phyloP scores from a whole-genome alignment of 2,113 vertebrate species.

The Pituophis catenifer region DNA sequence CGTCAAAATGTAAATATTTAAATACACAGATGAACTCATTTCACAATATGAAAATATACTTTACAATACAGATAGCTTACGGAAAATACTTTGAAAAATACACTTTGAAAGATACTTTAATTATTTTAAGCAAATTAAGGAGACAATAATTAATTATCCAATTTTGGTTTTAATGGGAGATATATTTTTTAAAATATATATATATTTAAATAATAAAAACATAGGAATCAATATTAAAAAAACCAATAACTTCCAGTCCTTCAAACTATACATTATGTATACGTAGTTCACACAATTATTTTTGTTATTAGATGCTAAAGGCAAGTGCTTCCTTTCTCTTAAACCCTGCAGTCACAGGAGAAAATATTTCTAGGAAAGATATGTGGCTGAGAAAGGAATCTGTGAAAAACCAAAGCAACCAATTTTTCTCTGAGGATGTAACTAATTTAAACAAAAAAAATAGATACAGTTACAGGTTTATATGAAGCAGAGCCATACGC shows the following conservation, averaged over 20 bases:
- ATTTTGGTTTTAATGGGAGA: not conserved
- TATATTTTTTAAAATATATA: not conserved
- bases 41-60: not conserved
- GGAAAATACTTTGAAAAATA: not conserved
- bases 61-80: not conserved
- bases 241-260: not conserved
- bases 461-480: not conserved
- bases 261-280: not conserved
- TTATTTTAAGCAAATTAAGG: not conserved
- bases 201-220: not conserved
- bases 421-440: not conserved
- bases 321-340: not conserved
- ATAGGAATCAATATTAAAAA: not conserved
- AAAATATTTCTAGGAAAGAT: not conserved
- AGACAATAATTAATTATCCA: not conserved
- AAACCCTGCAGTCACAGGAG: not conserved
- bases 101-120: not conserved
- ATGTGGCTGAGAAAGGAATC: not conserved
- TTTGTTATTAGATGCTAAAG: not conserved
- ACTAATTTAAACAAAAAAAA: not conserved
- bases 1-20: not conserved
- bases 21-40: not conserved
- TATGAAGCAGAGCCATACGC: not conserved
- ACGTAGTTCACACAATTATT: not conserved
- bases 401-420: not conserved